Evolutionary conservation across 2,113 vertebrate genomes (phyloP), one percentile per base, ranked within the genome.

Genomic region (Hymenochirus boettgeri): DNA sequence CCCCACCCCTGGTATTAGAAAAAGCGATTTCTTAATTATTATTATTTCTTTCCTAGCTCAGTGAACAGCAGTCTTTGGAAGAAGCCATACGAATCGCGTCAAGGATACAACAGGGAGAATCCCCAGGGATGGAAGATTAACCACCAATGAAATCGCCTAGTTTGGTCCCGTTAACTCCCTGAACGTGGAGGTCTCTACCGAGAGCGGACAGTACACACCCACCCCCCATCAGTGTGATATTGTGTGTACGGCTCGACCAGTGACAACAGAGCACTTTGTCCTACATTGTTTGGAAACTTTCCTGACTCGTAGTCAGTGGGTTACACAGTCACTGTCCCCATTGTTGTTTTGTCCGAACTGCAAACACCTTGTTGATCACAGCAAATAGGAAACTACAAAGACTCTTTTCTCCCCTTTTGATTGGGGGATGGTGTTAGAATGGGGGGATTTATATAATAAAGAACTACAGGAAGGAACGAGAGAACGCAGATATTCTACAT

Each of bases 71-170:
- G 53, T 97, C 96, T 23, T 80, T 99, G 79, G 96, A 99, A 84
- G 96, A 99, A 90, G 96, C 96, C 82, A 99, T 99, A 79, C 89
- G 95, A 84, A 97, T 99, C 90, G 96, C 95, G 61, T 99, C 96
- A 56, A 90, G 95, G 80, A 99, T 99, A 90, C 95, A 99, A 55
- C 96, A 98, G 77, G 95, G 96, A 73, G 96, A 99, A 79, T 94
- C 93, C 0, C 93, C 93, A 7, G 96, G 91, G 53, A 82, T 99
- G 75, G 95, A 99, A 71, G 94, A 97, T 83, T 98, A 89, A 92
- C 70, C 71, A 61, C 46, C 37, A 60, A 51, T 74, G 72, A 76
- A 76, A 46, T 12, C 27, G 73, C 71, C 74, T 78, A 62, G 72
- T 73, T 76, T 77, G 77, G 2, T 77, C 4, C 1, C 13, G 31